Evolutionary conservation across 2,888 invertebrate species (phyloP).

Genomic region (Diaprepes abbreviatus): DNA sequence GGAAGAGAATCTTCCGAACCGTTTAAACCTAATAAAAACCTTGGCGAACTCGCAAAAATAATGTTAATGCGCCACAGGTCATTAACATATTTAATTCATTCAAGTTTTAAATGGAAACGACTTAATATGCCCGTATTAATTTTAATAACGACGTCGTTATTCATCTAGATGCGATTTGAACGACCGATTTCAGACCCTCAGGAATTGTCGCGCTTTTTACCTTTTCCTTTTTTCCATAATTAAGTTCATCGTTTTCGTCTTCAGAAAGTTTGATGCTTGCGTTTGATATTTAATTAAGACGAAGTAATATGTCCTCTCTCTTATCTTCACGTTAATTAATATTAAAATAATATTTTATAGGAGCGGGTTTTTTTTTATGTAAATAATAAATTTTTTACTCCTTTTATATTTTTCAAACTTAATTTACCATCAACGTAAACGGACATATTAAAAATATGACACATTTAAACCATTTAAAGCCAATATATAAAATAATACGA

Average conservation of each 20-base stretch:
- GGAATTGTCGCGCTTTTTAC: slow-evolving; percentile 9
- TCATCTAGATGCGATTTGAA: slow-evolving; percentile 17
- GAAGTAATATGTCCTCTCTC: background rate
- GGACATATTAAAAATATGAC: too few relatives aligned
- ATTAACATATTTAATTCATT: slow-evolving; percentile 21
- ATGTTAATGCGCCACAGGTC: background rate
- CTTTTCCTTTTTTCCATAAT: slow-evolving; percentile 12
- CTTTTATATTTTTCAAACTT: too few relatives aligned
- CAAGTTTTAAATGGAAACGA: slow-evolving; percentile 28
- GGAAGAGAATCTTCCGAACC: too few relatives aligned
- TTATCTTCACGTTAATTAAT: too few relatives aligned
- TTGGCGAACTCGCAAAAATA: too few relatives aligned
- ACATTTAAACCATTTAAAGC: too few relatives aligned
- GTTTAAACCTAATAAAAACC: too few relatives aligned
- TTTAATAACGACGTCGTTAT: slow-evolving; percentile 25
- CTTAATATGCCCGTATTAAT: slow-evolving; percentile 23
- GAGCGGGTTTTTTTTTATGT: too few relatives aligned
- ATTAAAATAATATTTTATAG: too few relatives aligned
- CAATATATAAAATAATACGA: too few relatives aligned
- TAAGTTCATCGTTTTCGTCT: background rate
- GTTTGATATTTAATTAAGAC: background rate
- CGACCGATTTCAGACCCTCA: slow-evolving; percentile 8
- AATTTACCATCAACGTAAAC: too few relatives aligned
- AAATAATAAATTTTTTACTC: too few relatives aligned
- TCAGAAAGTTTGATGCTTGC: background rate